These are phyloP conservation scores for Poecilia picta DNA, from an alignment of 2,797 vertebrate genomes.

Conservation along the genomic window DNA sequence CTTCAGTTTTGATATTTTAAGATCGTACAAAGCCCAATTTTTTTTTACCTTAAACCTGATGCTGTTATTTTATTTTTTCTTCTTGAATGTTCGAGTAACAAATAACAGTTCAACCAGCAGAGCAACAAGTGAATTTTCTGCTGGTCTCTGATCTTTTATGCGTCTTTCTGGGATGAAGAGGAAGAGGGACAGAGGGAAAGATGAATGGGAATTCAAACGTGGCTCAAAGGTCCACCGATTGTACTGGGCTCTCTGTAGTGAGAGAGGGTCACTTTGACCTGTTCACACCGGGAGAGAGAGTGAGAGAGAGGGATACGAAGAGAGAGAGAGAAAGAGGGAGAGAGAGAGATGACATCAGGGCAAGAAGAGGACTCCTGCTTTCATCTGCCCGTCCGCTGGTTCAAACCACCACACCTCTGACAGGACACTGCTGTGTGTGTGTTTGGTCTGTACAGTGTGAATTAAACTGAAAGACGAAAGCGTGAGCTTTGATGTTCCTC, in stretches of 20 bases:
- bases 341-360: conserved; percentile 54
- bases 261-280: conserved; percentile 72
- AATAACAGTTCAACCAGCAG: conserved; percentile 24
- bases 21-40: neutral
- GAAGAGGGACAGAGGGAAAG: conserved; percentile 55
- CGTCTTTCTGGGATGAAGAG: conserved; percentile 54
- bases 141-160: conserved; percentile 72
- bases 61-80: neutral
- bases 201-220: conserved; percentile 76
- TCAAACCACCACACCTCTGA: conserved; percentile 71
- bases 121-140: conserved; percentile 51
- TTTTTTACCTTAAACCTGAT: neutral
- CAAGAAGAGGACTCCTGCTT: conserved; percentile 63
- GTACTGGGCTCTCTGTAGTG: conserved; percentile 68
- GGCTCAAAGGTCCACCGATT: conserved; percentile 76
- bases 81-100: conserved; percentile 1
- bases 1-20: neutral
- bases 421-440: conserved; percentile 30
- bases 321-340: conserved; percentile 25
- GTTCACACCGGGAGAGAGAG: conserved; percentile 21
- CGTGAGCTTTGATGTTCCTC: conserved; percentile 87
- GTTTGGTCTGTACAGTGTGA: conserved; percentile 43
- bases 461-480: conserved; percentile 80
- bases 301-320: conserved; percentile 7
- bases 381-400: conserved; percentile 74